Evolutionary conservation across 2,113 vertebrate genomes (phyloP).

Genomic region (Lonchura striata): DNA sequence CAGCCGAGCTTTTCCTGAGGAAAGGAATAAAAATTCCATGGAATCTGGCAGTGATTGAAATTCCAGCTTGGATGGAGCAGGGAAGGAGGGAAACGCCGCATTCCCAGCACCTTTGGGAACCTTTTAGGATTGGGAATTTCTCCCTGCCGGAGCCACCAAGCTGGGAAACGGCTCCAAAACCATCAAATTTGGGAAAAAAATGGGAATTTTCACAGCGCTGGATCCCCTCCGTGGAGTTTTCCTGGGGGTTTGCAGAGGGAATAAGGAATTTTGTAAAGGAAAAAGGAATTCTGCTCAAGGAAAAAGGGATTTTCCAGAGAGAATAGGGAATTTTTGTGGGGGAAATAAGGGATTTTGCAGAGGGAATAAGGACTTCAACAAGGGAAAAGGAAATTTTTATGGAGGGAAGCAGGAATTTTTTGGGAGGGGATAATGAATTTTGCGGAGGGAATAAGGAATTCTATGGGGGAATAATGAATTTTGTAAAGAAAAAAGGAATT

Average conservation of each 20-base stretch:
- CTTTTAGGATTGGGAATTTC: not conserved
- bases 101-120: not conserved
- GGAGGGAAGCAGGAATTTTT: not conserved
- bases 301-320: not conserved
- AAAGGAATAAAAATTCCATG: accelerated
- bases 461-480: not conserved
- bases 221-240: not conserved
- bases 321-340: no score
- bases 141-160: not conserved
- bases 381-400: not conserved
- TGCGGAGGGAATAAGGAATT: not conserved
- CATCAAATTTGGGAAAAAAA: not conserved
- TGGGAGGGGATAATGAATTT: no score
- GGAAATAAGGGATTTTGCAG: not conserved
- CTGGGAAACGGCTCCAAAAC: not conserved
- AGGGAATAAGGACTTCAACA: not conserved
- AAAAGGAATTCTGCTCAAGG: no score
- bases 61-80: no score
- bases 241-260: not conserved
- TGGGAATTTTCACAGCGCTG: accelerated
- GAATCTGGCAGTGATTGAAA: accelerated
- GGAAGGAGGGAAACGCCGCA: accelerated
- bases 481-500: no score
- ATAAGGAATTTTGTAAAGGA: not conserved
- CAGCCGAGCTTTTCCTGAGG: accelerated